Evolutionary conservation across 2,113 vertebrate species (phyloP).

Genomic region (Vombatus ursinus): DNA sequence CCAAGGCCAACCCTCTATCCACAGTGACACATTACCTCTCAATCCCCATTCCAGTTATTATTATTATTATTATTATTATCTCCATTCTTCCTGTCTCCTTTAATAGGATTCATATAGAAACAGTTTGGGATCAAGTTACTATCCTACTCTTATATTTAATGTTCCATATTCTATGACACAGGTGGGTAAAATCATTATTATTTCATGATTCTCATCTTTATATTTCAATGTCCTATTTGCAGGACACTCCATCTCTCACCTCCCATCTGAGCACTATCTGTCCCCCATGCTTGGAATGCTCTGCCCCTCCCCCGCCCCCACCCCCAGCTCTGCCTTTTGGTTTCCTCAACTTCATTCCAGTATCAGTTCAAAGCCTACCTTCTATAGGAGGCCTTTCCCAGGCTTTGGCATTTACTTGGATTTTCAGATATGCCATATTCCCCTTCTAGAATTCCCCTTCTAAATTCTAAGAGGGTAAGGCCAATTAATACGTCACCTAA

Average conservation of each 20-base stretch:
- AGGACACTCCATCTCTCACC: background rate
- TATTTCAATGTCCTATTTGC: background rate
- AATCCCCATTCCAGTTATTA: background rate
- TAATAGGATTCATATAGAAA: background rate
- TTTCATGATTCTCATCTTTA: background rate
- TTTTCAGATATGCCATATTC: background rate
- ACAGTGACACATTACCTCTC: background rate
- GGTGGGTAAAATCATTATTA: background rate
- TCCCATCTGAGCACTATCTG: background rate
- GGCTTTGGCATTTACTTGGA: background rate
- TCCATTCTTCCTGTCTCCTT: background rate
- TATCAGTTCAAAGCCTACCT: background rate
- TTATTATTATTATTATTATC: background rate
- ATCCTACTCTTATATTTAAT: background rate
- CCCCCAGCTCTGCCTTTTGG: background rate
- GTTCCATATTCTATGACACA: background rate
- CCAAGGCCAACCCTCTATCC: background rate
- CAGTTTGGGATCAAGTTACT: background rate
- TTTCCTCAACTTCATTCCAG: background rate
- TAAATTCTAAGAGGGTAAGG: background rate
- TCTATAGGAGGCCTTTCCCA: background rate
- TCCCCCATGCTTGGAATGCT: background rate
- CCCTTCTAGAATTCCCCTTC: background rate
- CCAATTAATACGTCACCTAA: background rate
- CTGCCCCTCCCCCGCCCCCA: background rate